phyloP scores from a whole-genome alignment of 1,140 invertebrate genomes.

The Pseudobourletiella spinata region DNA sequence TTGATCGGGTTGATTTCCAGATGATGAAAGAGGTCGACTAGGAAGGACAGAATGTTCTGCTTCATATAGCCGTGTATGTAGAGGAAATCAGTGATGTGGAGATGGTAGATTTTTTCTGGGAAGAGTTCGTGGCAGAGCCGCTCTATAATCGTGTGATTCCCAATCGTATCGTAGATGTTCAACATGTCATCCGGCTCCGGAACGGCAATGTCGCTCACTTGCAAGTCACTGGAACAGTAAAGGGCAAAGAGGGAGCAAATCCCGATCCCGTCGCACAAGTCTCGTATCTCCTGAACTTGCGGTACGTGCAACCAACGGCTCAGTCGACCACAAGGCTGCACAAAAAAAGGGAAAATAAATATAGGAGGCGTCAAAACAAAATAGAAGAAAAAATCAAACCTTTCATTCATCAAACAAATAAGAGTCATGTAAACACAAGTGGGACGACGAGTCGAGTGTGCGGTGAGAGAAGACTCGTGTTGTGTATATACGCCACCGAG shows the following conservation, averaged over 20 bases:
- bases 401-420: too few relatives aligned
- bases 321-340: constrained; percentile 11
- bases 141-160: constrained; percentile 26
- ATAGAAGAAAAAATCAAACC: too few relatives aligned
- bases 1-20: constrained; percentile 28
- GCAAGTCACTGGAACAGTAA: constrained; percentile 31
- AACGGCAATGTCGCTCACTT: constrained; percentile 25
- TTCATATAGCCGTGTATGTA: constrained; percentile 36
- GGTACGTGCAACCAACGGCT: constrained; percentile 28
- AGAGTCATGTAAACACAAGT: too few relatives aligned
- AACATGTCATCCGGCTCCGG: constrained; percentile 30
- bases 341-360: neutral
- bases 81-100: constrained; percentile 33
- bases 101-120: constrained; percentile 31
- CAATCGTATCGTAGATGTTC: constrained; percentile 30
- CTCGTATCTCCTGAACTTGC: constrained; percentile 27
- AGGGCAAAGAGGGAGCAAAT: constrained; percentile 32
- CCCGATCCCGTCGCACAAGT: constrained; percentile 32
- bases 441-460: too few relatives aligned
- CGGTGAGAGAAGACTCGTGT: too few relatives aligned
- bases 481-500: too few relatives aligned
- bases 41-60: constrained; percentile 29
- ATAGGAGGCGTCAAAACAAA: neutral
- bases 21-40: constrained; percentile 29
- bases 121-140: constrained; percentile 28